These are phyloP conservation scores for Nettapus auritus DNA, from an alignment of 2,113 vertebrate species.

Conservation along the genomic window DNA sequence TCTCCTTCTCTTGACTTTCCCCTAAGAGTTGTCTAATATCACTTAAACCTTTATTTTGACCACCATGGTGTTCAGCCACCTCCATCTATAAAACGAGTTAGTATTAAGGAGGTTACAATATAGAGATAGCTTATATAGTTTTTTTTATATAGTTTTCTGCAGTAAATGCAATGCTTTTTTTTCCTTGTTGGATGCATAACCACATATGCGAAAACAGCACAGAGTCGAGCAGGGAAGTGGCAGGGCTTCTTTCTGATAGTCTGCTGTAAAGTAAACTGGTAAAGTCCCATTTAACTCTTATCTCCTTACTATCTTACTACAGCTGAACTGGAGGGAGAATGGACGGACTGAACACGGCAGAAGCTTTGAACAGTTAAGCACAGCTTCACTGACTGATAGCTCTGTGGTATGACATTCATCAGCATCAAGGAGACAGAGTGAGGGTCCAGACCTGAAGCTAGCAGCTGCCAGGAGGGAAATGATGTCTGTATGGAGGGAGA, in stretches of 20 bases:
- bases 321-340: not conserved
- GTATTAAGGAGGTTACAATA: not conserved
- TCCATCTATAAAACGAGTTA: not conserved
- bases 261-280: not conserved
- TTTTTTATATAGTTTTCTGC: not conserved
- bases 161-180: not conserved
- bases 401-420: conserved; percentile 77
- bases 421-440: conserved; percentile 79
- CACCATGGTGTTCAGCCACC: not conserved
- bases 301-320: not conserved
- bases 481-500: conserved; percentile 60
- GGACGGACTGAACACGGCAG: not conserved
- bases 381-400: not conserved
- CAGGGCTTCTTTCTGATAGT: not conserved
- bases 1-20: not conserved
- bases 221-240: not conserved
- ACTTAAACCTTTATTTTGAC: not conserved
- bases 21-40: not conserved
- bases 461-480: conserved; percentile 83
- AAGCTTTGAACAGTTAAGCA: not conserved
- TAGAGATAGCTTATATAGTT: not conserved
- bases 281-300: not conserved
- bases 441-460: conserved; percentile 78
- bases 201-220: not conserved
- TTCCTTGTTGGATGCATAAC: not conserved